Percentiles rank a stretch among this genome's conserved stretches.
phyloP scores from a whole-genome alignment of 2,113 vertebrate species.

The Agelaius phoeniceus region DNA sequence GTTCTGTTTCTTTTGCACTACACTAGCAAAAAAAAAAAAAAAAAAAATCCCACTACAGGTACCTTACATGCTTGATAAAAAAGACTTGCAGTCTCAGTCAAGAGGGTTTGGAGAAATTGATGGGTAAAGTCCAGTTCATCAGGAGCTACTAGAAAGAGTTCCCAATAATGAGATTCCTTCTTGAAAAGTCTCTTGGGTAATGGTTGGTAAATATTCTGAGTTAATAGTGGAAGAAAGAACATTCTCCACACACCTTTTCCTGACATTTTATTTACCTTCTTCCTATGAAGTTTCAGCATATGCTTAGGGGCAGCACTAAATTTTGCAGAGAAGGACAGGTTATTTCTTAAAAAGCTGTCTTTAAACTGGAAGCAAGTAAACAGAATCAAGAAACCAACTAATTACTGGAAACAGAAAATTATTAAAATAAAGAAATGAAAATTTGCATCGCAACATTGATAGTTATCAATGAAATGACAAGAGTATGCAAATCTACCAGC shows the following conservation, averaged over 20 bases:
- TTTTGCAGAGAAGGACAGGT: neutral
- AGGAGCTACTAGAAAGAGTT: neutral
- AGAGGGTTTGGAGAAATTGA: neutral
- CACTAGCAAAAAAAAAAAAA: neutral
- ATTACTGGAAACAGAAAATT: neutral
- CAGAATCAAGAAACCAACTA: neutral
- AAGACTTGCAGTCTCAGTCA: neutral
- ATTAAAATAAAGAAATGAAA: neutral
- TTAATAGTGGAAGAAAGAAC: neutral
- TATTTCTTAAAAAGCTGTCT: neutral
- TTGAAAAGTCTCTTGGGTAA: neutral
- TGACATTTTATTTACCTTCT: neutral
- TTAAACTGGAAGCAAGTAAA: neutral
- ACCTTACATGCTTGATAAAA: neutral
- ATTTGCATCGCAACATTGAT: neutral
- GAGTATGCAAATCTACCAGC: neutral
- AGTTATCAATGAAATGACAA: neutral
- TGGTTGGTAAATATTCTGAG: neutral
- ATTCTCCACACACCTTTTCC: neutral
- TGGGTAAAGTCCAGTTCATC: neutral
- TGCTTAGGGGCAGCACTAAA: neutral
- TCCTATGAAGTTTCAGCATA: neutral
- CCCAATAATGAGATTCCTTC: neutral
- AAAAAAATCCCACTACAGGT: neutral
- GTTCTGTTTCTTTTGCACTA: neutral